Percentiles rank a stretch among this genome's conserved stretches.
phyloP scores from a whole-genome alignment of 2,113 vertebrate genomes.

The Paralichthys olivaceus region DNA sequence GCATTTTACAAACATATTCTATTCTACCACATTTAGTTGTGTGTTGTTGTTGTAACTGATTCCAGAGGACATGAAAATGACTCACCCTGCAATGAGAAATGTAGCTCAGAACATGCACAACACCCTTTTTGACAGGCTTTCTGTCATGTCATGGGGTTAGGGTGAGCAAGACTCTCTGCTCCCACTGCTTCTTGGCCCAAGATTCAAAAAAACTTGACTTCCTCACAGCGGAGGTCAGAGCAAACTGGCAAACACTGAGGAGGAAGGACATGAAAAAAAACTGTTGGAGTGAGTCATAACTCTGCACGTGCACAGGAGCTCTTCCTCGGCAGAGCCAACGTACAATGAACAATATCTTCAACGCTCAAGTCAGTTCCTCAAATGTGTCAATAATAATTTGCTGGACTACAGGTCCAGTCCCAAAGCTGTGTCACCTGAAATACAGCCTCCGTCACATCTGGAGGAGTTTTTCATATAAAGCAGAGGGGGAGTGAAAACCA shows the following conservation, averaged over 20 bases:
- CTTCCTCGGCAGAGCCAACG: neutral
- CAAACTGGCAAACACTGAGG: neutral
- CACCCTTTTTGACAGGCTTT: conserved; percentile 29
- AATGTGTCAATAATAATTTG: neutral
- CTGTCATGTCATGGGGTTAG: conserved; percentile 20
- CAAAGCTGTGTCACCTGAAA: neutral
- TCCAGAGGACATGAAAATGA: neutral
- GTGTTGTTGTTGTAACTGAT: neutral
- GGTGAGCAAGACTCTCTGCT: neutral
- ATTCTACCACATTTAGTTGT: neutral
- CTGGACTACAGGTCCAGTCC: neutral
- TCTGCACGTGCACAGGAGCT: neutral
- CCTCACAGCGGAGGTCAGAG: conserved; percentile 25
- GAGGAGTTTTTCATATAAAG: no score
- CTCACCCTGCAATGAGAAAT: neutral
- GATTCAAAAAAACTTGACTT: neutral
- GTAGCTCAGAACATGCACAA: neutral
- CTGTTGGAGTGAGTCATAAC: neutral
- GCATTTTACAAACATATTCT: neutral
- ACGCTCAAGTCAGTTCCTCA: neutral
- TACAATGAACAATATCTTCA: neutral
- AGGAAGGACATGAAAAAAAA: neutral
- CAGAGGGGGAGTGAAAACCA: no score
- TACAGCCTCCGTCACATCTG: neutral
- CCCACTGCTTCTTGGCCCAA: neutral